phyloP scores from a whole-genome alignment of 2,888 invertebrate genomes.

The Caenorhabditis sulstoni region DNA sequence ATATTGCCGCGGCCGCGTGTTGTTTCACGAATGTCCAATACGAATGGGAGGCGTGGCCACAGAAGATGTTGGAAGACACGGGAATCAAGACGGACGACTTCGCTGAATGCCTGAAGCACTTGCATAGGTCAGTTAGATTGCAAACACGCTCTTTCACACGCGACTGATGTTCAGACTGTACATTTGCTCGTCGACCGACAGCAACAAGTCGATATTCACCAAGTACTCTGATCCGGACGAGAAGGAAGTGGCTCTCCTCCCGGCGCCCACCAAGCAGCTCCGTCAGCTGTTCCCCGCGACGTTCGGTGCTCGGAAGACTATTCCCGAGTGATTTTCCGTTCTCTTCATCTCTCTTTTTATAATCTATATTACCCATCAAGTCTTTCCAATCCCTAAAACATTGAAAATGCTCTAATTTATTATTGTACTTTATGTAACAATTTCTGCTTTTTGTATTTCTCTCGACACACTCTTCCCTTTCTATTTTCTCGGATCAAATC shows the following conservation, averaged over 20 bases:
- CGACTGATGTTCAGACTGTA: constrained; percentile 17
- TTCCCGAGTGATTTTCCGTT: not conserved
- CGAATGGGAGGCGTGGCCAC: constrained; percentile 78
- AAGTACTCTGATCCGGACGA: constrained; percentile 22
- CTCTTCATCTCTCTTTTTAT: constrained; percentile 4
- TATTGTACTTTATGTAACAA: constrained; percentile 36
- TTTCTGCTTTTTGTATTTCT: constrained; percentile 2
- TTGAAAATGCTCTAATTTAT: constrained; percentile 13
- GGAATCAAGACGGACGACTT: constrained; percentile 25
- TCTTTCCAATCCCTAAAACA: not conserved
- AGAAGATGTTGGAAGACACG: constrained; percentile 69
- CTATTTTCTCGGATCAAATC: constrained; percentile 11
- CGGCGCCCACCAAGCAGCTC: constrained; percentile 29
- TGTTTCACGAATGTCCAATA: constrained; percentile 81
- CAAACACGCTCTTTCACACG: not conserved
- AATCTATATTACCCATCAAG: not conserved
- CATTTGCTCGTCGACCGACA: not conserved
- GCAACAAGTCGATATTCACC: constrained; percentile 32
- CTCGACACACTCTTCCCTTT: no score
- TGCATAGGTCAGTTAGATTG: constrained; percentile 35
- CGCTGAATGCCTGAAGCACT: constrained; percentile 4
- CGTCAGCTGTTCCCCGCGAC: constrained; percentile 18
- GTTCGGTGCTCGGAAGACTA: constrained; percentile 8
- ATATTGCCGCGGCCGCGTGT: constrained; percentile 81
- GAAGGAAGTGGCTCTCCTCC: constrained; percentile 18